phyloP scores from a whole-genome alignment of 2,888 invertebrate genomes.

The Synergus laeviventris region DNA sequence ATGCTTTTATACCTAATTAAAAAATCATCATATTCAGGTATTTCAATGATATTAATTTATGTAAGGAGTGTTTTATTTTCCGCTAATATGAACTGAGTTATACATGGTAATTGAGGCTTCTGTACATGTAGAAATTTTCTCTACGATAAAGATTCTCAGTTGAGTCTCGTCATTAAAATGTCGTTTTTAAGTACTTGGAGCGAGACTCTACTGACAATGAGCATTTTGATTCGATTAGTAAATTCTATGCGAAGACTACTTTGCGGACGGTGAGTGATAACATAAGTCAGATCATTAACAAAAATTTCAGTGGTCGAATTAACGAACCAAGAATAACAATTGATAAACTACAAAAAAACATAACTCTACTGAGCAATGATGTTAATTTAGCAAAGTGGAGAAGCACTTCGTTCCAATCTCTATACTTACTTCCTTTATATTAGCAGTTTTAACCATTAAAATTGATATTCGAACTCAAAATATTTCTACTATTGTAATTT shows the following conservation, averaged over 20 bases:
- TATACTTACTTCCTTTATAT: not conserved
- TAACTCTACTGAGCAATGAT: constrained; percentile 27
- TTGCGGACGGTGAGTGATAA: constrained; percentile 40
- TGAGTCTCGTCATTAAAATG: constrained; percentile 23
- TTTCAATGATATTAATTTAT: constrained; percentile 2
- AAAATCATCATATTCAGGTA: not conserved
- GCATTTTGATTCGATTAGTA: constrained; percentile 30
- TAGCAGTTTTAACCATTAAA: not conserved
- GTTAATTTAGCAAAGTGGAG: constrained; percentile 22
- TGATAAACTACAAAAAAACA: constrained; percentile 37
- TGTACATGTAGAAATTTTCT: constrained; percentile 39
- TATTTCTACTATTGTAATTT: not conserved
- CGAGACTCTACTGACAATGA: constrained; percentile 35
- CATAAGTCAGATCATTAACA: constrained; percentile 27
- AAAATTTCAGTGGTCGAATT: constrained; percentile 35
- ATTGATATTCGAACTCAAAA: not conserved
- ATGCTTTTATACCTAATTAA: not conserved
- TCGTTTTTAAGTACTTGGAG: constrained; percentile 32
- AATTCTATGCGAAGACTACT: constrained; percentile 35
- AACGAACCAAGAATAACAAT: constrained; percentile 40
- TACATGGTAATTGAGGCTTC: constrained; percentile 35
- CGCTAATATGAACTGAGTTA: constrained; percentile 39
- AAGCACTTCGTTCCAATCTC: constrained; percentile 5
- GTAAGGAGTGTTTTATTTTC: constrained; percentile 39
- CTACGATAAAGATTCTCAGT: constrained; percentile 21